phyloP scores from a whole-genome alignment of 2,113 vertebrate species.

The Cygnus atratus region DNA sequence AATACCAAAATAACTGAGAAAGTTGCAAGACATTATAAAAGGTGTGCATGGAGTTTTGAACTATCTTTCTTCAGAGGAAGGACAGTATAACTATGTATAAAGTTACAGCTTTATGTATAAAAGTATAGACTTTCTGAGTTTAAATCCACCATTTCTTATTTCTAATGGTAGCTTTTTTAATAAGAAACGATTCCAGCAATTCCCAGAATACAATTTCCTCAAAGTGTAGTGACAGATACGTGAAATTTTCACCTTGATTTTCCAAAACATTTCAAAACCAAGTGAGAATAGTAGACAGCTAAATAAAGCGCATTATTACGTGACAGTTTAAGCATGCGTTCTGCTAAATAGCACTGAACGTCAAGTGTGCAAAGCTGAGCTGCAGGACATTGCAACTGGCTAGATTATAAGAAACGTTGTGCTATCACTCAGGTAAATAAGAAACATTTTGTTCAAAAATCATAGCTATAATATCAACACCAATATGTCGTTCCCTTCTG shows the following conservation, averaged over 20 bases:
- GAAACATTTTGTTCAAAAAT: neutral
- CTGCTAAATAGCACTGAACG: neutral
- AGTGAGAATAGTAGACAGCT: neutral
- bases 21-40: neutral
- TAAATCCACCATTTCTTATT: neutral
- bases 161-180: neutral
- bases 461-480: neutral
- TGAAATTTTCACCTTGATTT: neutral
- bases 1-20: neutral
- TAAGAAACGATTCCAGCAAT: neutral
- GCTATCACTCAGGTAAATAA: neutral
- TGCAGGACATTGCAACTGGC: neutral
- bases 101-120: neutral
- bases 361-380: too few species aligned
- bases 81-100: neutral
- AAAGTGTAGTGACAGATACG: neutral
- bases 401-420: neutral
- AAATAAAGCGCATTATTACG: neutral
- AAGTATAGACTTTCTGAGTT: neutral
- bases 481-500: neutral
- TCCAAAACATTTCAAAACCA: neutral
- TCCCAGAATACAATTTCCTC: neutral
- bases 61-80: neutral
- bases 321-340: accelerated
- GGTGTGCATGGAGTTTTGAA: accelerated